phyloP scores from a whole-genome alignment of 1,140 invertebrate species.

The Octopus bimaculoides region DNA sequence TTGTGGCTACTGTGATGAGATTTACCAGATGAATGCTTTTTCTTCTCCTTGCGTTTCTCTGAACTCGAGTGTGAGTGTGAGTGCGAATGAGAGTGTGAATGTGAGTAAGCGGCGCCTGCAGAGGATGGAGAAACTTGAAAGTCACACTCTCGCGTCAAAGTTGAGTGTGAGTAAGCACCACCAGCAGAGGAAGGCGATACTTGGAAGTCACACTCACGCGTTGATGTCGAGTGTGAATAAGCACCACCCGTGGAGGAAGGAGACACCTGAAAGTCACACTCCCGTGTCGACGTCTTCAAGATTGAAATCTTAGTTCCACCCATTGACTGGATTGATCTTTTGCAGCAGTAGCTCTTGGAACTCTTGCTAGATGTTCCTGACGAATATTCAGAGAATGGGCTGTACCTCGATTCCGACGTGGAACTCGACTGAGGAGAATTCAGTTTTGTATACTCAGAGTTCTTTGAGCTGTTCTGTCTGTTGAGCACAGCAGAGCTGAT shows the following conservation, averaged over 20 bases:
- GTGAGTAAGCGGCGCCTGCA: neutral
- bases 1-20: constrained; percentile 6
- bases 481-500: neutral
- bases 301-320: constrained; percentile 1
- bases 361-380: neutral
- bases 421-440: neutral
- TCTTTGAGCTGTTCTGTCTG: neutral
- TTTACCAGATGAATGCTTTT: neutral
- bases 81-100: constrained; percentile 5
- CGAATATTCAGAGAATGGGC: constrained; percentile 3
- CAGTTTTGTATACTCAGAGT: neutral
- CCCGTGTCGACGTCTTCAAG: neutral
- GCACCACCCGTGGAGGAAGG: neutral
- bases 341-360: constrained; percentile 4
- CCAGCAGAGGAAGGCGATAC: neutral
- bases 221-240: neutral
- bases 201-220: constrained; percentile 1
- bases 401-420: neutral
- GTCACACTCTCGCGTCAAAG: neutral
- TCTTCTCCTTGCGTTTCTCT: neutral
- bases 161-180: neutral
- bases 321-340: neutral
- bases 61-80: constrained; percentile 5
- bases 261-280: constrained; percentile 2
- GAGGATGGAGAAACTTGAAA: constrained; percentile 2